These are phyloP conservation scores for Ceramica pisi DNA, from an alignment of 2,888 invertebrate species.

Conservation along the genomic window DNA sequence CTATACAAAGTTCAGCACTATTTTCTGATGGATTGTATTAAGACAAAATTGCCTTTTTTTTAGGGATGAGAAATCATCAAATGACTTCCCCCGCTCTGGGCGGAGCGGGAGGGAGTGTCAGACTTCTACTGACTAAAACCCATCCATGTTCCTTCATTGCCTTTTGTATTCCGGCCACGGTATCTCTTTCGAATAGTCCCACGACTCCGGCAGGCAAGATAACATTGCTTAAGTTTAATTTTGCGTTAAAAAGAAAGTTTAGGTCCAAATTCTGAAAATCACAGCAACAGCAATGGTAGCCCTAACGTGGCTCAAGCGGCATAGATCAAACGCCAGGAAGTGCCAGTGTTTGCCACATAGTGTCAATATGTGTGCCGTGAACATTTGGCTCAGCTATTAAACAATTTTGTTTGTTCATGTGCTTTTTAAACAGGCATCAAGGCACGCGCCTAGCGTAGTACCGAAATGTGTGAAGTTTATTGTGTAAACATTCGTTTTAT, in stretches of 20 bases:
- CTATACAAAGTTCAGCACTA: too few species aligned
- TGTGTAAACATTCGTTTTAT: constrained; percentile 44
- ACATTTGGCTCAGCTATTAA: constrained; percentile 78
- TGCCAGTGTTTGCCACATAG: constrained; percentile 74
- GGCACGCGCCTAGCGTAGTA: constrained; percentile 61
- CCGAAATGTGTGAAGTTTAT: constrained; percentile 56
- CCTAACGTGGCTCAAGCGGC: constrained; percentile 56
- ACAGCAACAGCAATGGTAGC: constrained; percentile 19
- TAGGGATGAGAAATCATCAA: too few species aligned
- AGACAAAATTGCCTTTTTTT: too few species aligned
- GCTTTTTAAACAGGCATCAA: constrained; percentile 70
- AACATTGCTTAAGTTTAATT: background rate
- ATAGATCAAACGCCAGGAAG: constrained; percentile 73
- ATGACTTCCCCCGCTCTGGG: too few species aligned
- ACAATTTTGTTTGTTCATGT: constrained; percentile 80
- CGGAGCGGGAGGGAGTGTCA: too few species aligned
- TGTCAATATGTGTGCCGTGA: constrained; percentile 76
- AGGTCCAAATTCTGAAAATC: background rate
- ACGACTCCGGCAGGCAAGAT: too few species aligned
- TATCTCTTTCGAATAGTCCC: too few species aligned
- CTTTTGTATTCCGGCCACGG: too few species aligned
- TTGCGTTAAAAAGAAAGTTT: background rate
- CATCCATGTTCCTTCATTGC: too few species aligned
- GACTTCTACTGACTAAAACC: too few species aligned
- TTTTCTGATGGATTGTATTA: too few species aligned